Evolutionary conservation across 2,888 invertebrate species (phyloP).

Genomic region (Cataglyphis livida): DNA sequence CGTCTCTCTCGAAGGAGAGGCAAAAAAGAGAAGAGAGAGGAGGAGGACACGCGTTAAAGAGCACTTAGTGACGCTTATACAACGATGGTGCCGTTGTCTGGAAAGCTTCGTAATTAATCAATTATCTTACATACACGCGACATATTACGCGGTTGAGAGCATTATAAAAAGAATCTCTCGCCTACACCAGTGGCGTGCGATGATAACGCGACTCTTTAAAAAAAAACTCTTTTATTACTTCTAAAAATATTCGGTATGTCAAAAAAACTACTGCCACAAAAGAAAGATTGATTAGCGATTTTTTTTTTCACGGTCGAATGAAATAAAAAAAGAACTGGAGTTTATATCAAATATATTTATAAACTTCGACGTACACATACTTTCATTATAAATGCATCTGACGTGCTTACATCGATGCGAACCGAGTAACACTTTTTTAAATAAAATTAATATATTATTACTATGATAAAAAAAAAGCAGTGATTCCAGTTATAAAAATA

Average conservation of each 20-base stretch:
- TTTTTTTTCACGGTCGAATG: neutral
- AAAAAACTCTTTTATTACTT: neutral
- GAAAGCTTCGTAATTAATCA: slow-evolving; percentile 69
- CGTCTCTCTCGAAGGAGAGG: neutral
- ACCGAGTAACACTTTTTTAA: neutral
- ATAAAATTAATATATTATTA: too few species aligned
- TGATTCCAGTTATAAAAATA: too few species aligned
- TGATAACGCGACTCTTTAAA: neutral
- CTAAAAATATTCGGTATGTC: slow-evolving; percentile 3
- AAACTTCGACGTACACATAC: neutral
- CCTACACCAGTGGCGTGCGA: neutral
- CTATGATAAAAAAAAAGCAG: too few species aligned
- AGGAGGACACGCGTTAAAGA: slow-evolving; percentile 52
- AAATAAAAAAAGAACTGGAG: neutral
- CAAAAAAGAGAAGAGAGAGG: neutral
- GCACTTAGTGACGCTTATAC: slow-evolving; percentile 71
- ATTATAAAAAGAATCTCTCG: slow-evolving; percentile 5
- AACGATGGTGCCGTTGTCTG: slow-evolving; percentile 67
- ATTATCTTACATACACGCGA: slow-evolving; percentile 50
- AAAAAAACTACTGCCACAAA: neutral
- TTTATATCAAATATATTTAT: slow-evolving; percentile 25
- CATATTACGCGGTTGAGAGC: neutral
- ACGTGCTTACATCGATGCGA: slow-evolving; percentile 14
- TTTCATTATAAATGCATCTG: slow-evolving; percentile 13
- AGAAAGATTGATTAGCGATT: slow-evolving; percentile 28